Percentiles rank a stretch among this genome's conserved stretches.
These are phyloP conservation scores for Pelosia muscerda DNA, from an alignment of 2,888 invertebrate genomes.

Conservation along the genomic window DNA sequence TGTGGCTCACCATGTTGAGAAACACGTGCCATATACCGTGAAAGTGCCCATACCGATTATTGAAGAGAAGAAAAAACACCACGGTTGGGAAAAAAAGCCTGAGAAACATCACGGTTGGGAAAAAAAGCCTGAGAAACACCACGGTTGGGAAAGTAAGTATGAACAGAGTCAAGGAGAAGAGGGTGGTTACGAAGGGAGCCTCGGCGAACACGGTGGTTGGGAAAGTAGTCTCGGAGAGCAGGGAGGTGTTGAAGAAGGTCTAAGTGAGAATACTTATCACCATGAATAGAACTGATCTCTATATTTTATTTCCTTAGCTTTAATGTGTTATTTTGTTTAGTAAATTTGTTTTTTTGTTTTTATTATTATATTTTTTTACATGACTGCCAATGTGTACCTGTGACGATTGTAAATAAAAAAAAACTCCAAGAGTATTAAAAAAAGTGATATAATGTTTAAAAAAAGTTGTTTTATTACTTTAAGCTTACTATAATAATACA, in stretches of 20 bases:
- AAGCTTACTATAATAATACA: background rate
- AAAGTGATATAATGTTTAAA: constrained; percentile 64
- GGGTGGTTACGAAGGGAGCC: constrained; percentile 53
- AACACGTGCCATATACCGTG: constrained; percentile 89
- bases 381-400: constrained; percentile 70
- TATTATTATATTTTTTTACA: constrained; percentile 48
- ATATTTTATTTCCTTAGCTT: constrained; percentile 74
- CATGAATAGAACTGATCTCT: constrained; percentile 85
- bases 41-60: constrained; percentile 90
- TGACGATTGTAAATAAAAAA: constrained; percentile 76
- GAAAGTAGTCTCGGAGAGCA: constrained; percentile 21
- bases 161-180: background rate
- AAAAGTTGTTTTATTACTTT: constrained; percentile 38
- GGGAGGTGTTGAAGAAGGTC: constrained; percentile 57
- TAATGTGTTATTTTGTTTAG: constrained; percentile 81
- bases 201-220: constrained; percentile 27
- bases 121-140: constrained; percentile 1
- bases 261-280: constrained; percentile 67
- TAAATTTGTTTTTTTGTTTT: constrained; percentile 71
- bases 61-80: constrained; percentile 68
- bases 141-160: constrained; percentile 46
- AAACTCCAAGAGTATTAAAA: constrained; percentile 83
- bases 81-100: constrained; percentile 50
- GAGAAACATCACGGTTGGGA: constrained; percentile 51
- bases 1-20: constrained; percentile 89